These are phyloP conservation scores for Nothura maculosa DNA, from an alignment of 2,797 vertebrate species.

Conservation along the genomic window DNA sequence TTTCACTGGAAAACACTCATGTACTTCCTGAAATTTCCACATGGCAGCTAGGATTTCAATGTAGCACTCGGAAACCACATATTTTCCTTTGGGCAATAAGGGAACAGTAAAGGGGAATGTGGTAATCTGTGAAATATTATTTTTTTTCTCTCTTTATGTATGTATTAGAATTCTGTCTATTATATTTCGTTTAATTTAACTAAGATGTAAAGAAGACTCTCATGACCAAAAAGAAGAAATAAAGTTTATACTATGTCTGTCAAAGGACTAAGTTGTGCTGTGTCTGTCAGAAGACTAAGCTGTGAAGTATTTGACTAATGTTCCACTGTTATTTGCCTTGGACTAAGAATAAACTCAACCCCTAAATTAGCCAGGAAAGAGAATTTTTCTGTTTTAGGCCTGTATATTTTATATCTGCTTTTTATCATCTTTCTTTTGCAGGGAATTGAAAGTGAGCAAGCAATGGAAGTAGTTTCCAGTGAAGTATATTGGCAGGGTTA, in stretches of 20 bases:
- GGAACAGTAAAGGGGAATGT: not conserved
- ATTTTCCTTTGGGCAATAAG: not conserved
- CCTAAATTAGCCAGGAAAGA: not conserved
- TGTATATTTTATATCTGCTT: not conserved
- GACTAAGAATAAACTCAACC: not conserved
- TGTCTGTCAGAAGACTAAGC: not conserved
- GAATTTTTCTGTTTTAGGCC: not conserved
- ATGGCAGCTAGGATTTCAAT: not conserved
- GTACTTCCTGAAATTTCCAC: not conserved
- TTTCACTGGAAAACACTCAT: not conserved
- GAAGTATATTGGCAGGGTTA: slow-evolving; percentile 56
- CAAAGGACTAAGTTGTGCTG: not conserved
- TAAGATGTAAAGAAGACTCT: not conserved
- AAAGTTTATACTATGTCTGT: not conserved
- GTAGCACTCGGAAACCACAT: not conserved
- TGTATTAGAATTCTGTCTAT: not conserved
- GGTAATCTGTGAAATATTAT: not conserved
- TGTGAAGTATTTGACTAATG: not conserved
- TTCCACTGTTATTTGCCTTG: not conserved
- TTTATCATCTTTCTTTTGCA: slow-evolving; percentile 8
- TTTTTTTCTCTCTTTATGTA: not conserved
- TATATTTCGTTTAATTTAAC: not conserved
- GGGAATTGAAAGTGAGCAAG: not conserved
- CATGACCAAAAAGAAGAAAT: not conserved
- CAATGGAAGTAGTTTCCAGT: slow-evolving; percentile 28